Conservation (phyloP, 2,797 vertebrate species). For the Tauraco hartlaubi region DNA sequence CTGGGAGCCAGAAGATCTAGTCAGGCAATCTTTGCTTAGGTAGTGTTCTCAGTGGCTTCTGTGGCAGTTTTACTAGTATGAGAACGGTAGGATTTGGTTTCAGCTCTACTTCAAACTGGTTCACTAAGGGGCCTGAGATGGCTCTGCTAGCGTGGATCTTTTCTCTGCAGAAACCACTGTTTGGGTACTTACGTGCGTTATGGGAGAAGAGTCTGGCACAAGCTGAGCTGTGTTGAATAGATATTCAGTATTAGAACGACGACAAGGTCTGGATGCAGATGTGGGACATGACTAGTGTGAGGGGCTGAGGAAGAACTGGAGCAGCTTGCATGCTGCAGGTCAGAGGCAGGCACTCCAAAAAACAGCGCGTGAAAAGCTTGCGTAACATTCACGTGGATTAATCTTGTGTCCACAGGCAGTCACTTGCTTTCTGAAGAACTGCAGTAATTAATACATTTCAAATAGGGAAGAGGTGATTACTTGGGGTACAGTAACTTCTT, state of each 20-base stretch:
- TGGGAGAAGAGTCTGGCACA: background rate
- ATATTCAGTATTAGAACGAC: background rate
- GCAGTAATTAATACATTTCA: background rate
- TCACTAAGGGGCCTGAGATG: background rate
- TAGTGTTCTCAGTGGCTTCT: background rate
- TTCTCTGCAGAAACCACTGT: background rate
- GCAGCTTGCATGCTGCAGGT: background rate
- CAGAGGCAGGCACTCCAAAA: background rate
- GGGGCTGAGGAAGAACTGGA: background rate
- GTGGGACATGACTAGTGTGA: background rate
- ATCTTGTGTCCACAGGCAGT: background rate
- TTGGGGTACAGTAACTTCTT: background rate
- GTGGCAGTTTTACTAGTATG: background rate
- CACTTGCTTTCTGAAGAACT: background rate
- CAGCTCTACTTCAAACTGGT: background rate
- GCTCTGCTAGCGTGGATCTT: background rate
- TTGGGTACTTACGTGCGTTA: rapidly evolving
- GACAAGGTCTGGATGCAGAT: background rate
- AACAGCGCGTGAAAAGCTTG: background rate
- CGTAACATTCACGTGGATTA: background rate
- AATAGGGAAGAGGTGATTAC: background rate
- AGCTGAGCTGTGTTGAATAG: background rate
- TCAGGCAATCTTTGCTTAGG: background rate
- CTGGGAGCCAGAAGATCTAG: background rate
- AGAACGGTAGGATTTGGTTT: background rate